Percentiles rank a stretch among this genome's conserved stretches.
These are phyloP conservation scores for Rhineura floridana DNA, from an alignment of 2,113 vertebrate genomes.

Conservation along the genomic window DNA sequence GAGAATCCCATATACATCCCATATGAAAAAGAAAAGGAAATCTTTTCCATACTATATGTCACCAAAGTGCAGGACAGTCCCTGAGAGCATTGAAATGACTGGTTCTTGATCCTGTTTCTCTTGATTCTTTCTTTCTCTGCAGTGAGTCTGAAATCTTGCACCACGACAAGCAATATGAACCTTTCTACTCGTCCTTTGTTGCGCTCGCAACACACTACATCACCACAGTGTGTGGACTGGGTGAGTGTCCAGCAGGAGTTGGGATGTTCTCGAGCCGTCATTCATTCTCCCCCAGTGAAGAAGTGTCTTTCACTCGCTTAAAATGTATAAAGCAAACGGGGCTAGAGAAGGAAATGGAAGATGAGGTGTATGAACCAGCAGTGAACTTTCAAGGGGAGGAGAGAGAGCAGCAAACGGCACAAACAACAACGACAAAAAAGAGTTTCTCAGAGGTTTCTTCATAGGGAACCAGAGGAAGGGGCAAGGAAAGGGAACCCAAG, in stretches of 20 bases:
- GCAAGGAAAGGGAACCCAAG: not conserved
- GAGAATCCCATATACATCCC: too few relatives aligned
- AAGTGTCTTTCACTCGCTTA: not conserved
- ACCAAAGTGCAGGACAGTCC: not conserved
- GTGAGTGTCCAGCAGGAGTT: conserved; percentile 77
- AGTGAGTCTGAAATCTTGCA: conserved; percentile 97
- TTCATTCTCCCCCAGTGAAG: not conserved
- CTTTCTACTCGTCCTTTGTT: conserved; percentile 98
- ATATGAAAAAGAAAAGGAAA: too few relatives aligned
- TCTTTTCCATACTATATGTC: not conserved
- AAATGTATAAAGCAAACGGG: not conserved
- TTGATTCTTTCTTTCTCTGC: conserved; percentile 51
- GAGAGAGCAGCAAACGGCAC: not conserved
- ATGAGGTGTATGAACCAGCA: not conserved
- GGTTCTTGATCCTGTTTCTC: not conserved
- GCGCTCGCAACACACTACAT: conserved; percentile 99
- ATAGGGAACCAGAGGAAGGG: not conserved
- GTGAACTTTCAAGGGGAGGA: not conserved
- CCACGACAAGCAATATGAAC: conserved; percentile 98
- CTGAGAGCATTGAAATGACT: not conserved
- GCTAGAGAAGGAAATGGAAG: too few relatives aligned
- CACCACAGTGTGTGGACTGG: conserved; percentile 95
- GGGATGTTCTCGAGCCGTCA: not conserved
- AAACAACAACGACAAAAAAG: too few relatives aligned
- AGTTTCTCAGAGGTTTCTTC: not conserved